Conservation (phyloP, 2,113 vertebrate genomes). For the Sorex fumeus region DNA sequence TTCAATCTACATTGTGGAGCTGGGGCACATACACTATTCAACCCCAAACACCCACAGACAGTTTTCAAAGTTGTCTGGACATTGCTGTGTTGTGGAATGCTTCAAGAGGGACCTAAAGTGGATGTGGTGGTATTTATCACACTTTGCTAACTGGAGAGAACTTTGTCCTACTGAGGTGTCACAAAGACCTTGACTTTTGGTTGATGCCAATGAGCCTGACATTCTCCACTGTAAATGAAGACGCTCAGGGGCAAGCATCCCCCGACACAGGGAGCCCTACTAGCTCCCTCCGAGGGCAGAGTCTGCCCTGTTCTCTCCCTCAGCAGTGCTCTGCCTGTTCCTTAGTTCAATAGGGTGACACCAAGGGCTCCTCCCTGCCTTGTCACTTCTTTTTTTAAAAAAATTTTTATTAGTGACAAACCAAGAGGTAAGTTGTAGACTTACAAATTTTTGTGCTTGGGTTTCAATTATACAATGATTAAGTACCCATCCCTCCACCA, state of each 20-base stretch:
- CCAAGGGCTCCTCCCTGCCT: neutral
- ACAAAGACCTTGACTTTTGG: neutral
- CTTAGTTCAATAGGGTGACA: neutral
- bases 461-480: no score
- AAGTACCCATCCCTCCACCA: no score
- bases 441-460: no score
- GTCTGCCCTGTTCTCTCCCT: neutral
- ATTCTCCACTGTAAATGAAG: neutral
- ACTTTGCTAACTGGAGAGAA: neutral
- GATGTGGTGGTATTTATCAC: neutral
- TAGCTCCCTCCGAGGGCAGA: neutral
- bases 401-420: no score
- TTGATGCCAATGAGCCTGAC: neutral
- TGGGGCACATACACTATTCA: neutral
- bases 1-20: neutral
- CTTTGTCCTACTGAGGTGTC: conserved; percentile 23
- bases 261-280: neutral
- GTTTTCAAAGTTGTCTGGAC: conserved; percentile 1
- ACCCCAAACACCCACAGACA: neutral
- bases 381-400: no score
- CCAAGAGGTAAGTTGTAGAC: no score
- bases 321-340: neutral
- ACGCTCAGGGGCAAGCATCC: neutral
- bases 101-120: neutral
- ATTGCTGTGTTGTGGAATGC: neutral